Percentiles rank a stretch among this genome's conserved stretches.
These are phyloP conservation scores for Heliconius congener DNA, from an alignment of 1,140 invertebrate genomes.

Conservation along the genomic window DNA sequence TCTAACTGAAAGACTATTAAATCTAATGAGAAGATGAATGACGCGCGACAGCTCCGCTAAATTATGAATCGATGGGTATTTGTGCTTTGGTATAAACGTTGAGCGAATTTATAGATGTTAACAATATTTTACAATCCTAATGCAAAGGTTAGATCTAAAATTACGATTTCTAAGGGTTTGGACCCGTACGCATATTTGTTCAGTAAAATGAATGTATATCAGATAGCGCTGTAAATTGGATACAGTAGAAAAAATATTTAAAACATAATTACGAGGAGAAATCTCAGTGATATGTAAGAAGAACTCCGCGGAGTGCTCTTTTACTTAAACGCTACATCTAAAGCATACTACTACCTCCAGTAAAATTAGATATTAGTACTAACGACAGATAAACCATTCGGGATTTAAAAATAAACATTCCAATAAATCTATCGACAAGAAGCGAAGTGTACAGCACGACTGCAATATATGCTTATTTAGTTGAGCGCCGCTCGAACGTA, in stretches of 20 bases:
- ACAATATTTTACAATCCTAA: conserved; percentile 77
- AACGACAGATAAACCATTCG: conserved; percentile 59
- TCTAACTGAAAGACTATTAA: conserved; percentile 78
- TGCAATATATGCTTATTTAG: conserved; percentile 36
- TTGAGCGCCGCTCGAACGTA: conserved; percentile 24
- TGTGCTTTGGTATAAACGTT: conserved; percentile 81
- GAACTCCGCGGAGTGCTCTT: conserved; percentile 75
- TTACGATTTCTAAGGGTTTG: conserved; percentile 79
- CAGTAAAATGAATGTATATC: conserved; percentile 65
- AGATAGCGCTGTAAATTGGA: conserved; percentile 69
- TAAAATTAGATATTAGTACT: conserved; percentile 69
- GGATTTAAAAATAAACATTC: conserved; percentile 46
- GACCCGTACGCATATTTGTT: conserved; percentile 78
- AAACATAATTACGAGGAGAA: conserved; percentile 77
- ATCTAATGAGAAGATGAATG: conserved; percentile 72
- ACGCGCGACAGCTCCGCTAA: conserved; percentile 64
- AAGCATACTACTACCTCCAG: conserved; percentile 70
- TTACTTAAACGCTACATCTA: conserved; percentile 74
- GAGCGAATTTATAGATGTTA: conserved; percentile 75
- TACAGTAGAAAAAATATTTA: conserved; percentile 58
- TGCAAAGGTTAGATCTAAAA: conserved; percentile 75
- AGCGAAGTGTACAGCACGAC: conserved; percentile 34
- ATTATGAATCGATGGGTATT: conserved; percentile 78
- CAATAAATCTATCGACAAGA: conserved; percentile 33
- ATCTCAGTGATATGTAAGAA: conserved; percentile 78